Evolutionary conservation across 1,140 invertebrate genomes (phyloP).

Genomic region (Lepidotrigona ventralis): DNA sequence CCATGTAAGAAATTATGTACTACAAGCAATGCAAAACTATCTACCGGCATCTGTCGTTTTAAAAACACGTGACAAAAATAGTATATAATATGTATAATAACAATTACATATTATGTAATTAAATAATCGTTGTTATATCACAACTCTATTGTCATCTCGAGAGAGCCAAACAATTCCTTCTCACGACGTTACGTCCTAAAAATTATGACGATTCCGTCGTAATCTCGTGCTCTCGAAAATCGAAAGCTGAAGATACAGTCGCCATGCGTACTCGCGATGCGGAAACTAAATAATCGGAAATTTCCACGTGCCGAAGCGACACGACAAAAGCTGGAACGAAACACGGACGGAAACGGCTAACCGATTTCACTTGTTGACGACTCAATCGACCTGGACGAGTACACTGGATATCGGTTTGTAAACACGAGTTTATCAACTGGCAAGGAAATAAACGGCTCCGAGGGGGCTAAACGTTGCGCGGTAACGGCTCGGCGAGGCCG

Average conservation of each 20-base stretch:
- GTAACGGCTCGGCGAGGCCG: conserved; percentile 14
- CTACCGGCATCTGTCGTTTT: too few relatives aligned
- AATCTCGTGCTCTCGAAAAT: neutral
- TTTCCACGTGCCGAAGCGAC: neutral
- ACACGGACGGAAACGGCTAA: conserved; percentile 21
- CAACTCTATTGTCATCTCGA: neutral
- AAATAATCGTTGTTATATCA: too few relatives aligned
- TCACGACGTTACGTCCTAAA: neutral
- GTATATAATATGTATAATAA: too few relatives aligned
- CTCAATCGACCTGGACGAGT: conserved; percentile 48
- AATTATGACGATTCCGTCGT: neutral
- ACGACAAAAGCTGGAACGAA: neutral
- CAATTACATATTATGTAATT: too few relatives aligned
- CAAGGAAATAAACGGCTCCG: conserved; percentile 26
- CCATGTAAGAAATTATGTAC: too few relatives aligned
- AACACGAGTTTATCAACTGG: conserved; percentile 42
- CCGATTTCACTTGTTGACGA: conserved; percentile 43
- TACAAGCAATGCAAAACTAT: too few relatives aligned
- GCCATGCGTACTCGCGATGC: neutral
- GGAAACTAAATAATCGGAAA: neutral
- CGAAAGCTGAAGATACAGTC: neutral
- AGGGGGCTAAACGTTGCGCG: conserved; percentile 4
- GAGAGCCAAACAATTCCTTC: neutral
- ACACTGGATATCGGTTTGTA: conserved; percentile 27
- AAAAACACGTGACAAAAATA: too few relatives aligned